Evolutionary conservation across 2,113 vertebrate genomes (phyloP), one percentile per base, ranked within the genome.

Genomic region (Labeo catla): DNA sequence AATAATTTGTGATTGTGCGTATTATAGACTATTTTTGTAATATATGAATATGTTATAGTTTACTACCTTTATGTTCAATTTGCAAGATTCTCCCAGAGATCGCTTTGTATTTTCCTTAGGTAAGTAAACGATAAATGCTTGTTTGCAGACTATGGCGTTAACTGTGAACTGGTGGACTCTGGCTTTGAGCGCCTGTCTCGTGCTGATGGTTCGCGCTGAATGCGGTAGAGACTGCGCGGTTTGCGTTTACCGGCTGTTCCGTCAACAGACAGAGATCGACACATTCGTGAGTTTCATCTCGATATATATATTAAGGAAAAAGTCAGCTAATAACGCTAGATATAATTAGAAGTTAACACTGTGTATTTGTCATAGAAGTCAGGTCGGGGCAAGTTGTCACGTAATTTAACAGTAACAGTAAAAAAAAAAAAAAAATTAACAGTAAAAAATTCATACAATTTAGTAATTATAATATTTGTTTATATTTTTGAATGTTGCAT

Each of bases 191-290:
- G 91, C 93, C 1, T 96, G 95, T 79, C 93, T 96, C 81, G 91
- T 95, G 50, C 92, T 94, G 61, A 84, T 91, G 4, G 94, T 88
- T 6, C 91, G 87, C 45, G 92, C 93, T 0, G 96, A 97, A 79
- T 98, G 97, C 89, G 94, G 93, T 86, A 95, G 95, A 89, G 96
- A 98, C 89, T 98, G 97, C 76, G 94, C 96, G 4, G 92, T 94
- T 23, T 99, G 97, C 88, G 92, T 96, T 88, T 95, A 95, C 90
- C 94, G 90, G n/a, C 91, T 97, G 83, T 86, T 93, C 59, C 95
- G 92, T 70, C 95, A 93, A 59, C 94, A 92, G 1, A 86, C 93
- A 0, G 92, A 91, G 76, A 92, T 96, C 92, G 95, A 96, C 84
- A 91, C 96, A 0, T 84, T 96, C 96, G 97, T 98, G 95, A 95